Base-by-base conservation (phyloP, 2,888 invertebrate genomes). In the Drosophila maculinotata region DNA sequence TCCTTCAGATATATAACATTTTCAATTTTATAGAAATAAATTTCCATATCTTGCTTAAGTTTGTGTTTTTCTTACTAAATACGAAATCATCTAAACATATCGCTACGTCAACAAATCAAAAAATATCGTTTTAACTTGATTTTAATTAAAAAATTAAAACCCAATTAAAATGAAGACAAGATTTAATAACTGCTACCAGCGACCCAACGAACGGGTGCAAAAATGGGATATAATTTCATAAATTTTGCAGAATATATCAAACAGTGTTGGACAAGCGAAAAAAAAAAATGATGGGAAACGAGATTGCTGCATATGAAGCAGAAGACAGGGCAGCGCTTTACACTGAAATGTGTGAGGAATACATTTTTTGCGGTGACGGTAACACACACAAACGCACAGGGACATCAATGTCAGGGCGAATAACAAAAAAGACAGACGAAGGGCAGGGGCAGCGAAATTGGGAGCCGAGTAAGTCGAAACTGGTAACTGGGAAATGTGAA, bases 351-450 rank as follows among this genome's bases (percentile, higher is more conserved):
- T 72, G 72, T 76, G 78, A 76, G 71, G 64, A 74, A 78, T 84
- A 69, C 69, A 81, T 71, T 74, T 84, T 72, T 81, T 83, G 81
- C 54, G 83, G 80, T 56, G 62, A 75, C 59, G 68, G 42, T 54
- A 39, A n/a, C 26, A 38, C 23, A 45, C 60, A 64, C 54, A 64
- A 56, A 57, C 54, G 48, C 38, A 45, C 20, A 33, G 39, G 42
- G 49, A 69, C 79, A 84, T 84, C 85, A 82, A 81, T 82, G 85
- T 81, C 85, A 66, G 66, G 56, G 66, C 44, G 58, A 56, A 56
- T 52, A 76, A 64, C 42, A 58, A 39, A 63, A 25, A 31, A 54
- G 38, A 45, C 49, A 42, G 31, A 10, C 17, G 38, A 10, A 25
- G 44, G 36, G 42, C n/a, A n/a, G 42, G 59, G 31, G 48, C 39